Evolutionary conservation across 2,113 vertebrate genomes (phyloP).

Genomic region (Ondatra zibethicus): DNA sequence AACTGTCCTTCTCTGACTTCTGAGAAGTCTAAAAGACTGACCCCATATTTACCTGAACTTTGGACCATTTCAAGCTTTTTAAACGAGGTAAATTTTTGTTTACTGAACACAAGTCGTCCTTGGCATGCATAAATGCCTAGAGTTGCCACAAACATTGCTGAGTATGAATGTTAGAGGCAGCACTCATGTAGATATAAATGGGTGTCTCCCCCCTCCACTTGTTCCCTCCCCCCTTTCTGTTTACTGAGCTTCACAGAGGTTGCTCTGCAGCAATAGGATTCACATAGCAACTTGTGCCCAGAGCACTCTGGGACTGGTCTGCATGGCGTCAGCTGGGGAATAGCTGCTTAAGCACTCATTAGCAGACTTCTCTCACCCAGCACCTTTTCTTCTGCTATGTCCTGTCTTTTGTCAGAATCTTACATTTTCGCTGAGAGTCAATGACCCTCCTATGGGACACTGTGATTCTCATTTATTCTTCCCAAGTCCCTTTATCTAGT

Average conservation of each 20-base stretch:
- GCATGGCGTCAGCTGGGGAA: conserved; percentile 86
- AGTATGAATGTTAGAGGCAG: neutral
- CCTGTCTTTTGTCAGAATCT: neutral
- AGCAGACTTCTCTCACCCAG: conserved; percentile 62
- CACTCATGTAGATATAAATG: neutral
- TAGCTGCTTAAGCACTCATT: conserved; percentile 77
- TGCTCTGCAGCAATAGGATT: conserved; percentile 72
- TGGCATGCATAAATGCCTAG: neutral
- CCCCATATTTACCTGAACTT: neutral
- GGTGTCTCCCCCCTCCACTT: neutral
- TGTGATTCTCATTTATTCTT: neutral
- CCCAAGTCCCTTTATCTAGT: neutral
- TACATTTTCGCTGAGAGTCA: neutral
- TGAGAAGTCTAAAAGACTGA: neutral
- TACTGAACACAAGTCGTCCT: neutral
- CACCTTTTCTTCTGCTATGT: neutral
- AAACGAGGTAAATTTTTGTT: neutral
- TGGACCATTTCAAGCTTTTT: neutral
- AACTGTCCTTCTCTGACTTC: conserved; percentile 36
- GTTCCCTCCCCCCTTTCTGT: conserved; percentile 62
- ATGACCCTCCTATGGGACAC: rapidly evolving
- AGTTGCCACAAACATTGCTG: neutral
- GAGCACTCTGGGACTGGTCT: conserved; percentile 76
- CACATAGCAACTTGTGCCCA: conserved; percentile 88
- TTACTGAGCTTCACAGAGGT: conserved; percentile 79